Conservation (phyloP, 2,888 invertebrate species). For the Aspidapion aeneum region DNA sequence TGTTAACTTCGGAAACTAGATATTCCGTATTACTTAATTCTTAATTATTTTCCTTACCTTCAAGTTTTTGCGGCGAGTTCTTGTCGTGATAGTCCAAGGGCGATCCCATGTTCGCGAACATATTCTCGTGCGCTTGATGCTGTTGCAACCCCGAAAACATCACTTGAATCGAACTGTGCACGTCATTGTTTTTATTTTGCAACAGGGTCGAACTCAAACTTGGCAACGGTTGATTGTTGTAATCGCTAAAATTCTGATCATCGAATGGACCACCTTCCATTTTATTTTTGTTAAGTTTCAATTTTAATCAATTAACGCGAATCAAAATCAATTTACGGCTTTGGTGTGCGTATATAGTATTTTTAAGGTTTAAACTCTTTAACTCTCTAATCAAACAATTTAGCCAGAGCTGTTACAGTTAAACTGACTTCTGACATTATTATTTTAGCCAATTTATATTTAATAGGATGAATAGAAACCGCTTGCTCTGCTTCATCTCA, state of each 20-base stretch:
- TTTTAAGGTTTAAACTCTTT: constrained; percentile 27
- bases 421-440: constrained; percentile 49
- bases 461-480: constrained; percentile 47
- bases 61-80: constrained; percentile 46
- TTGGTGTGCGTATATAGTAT: too few species aligned
- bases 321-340: constrained; percentile 41
- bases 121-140: constrained; percentile 47
- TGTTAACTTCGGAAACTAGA: too few species aligned
- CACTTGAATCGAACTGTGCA: constrained; percentile 64
- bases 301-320: constrained; percentile 40
- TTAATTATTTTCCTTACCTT: too few species aligned
- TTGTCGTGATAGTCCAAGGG: constrained; percentile 47
- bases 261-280: constrained; percentile 72
- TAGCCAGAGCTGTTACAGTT: constrained; percentile 37
- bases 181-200: constrained; percentile 48
- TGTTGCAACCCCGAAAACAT: constrained; percentile 63
- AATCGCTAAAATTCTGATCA: constrained; percentile 78
- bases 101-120: constrained; percentile 49
- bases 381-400: constrained; percentile 39
- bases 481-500: constrained; percentile 23
- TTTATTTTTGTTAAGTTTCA: neutral
- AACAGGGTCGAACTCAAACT: constrained; percentile 45
- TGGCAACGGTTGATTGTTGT: constrained; percentile 55
- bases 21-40: too few species aligned
- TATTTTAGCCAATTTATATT: constrained; percentile 51